Evolutionary conservation across 2,797 vertebrate genomes (phyloP).

Genomic region (Phrynocephalus vlangalii): DNA sequence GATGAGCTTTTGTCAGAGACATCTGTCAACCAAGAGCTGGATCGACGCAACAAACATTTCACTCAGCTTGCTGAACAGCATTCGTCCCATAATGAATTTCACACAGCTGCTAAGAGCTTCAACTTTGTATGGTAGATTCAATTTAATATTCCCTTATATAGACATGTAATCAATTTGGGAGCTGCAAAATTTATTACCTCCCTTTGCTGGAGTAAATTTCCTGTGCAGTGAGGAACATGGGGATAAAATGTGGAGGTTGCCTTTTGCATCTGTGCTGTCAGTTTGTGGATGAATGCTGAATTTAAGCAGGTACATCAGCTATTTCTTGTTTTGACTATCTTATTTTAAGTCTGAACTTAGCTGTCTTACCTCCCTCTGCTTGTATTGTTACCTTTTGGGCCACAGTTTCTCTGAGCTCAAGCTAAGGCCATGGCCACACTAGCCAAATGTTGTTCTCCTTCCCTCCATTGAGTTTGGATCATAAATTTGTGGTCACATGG

Average conservation of each 20-base stretch:
- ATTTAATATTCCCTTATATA: constrained; percentile 36
- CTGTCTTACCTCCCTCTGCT: background rate
- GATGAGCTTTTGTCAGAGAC: accelerated
- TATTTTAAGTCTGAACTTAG: background rate
- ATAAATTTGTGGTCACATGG: too few relatives aligned
- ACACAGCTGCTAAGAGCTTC: constrained; percentile 16
- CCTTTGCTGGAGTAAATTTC: constrained; percentile 2
- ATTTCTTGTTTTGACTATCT: background rate
- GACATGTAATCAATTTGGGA: constrained; percentile 28
- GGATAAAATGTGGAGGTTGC: background rate
- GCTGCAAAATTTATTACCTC: constrained; percentile 37
- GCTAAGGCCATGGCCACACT: too few relatives aligned
- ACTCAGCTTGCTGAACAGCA: background rate
- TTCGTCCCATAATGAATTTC: constrained; percentile 1
- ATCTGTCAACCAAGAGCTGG: constrained; percentile 6
- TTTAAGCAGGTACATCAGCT: background rate
- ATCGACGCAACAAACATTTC: constrained; percentile 21
- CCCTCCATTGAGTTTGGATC: too few relatives aligned
- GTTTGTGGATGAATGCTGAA: background rate
- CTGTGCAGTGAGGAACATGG: background rate
- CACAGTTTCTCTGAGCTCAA: too few relatives aligned
- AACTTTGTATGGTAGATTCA: background rate
- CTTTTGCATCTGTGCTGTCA: background rate
- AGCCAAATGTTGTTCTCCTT: too few relatives aligned
- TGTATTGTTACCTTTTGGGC: too few relatives aligned